Percentiles rank a stretch among this genome's conserved stretches.
phyloP scores from a whole-genome alignment of 2,888 invertebrate species.

The Drosophila pseudotalamancana region DNA sequence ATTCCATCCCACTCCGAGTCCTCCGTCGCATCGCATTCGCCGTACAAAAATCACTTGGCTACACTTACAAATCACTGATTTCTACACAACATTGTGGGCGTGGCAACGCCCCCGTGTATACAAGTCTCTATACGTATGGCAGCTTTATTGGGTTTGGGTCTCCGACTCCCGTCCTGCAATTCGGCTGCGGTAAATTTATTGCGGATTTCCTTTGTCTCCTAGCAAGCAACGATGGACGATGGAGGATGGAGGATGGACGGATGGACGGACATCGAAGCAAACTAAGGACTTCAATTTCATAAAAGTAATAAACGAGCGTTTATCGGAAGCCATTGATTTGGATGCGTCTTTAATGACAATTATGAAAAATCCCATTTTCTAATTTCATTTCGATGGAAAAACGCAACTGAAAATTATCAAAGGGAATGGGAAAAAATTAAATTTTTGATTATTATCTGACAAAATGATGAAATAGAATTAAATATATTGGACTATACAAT shows the following conservation, averaged over 20 bases:
- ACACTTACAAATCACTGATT: slow-evolving; percentile 76
- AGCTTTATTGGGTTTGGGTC: slow-evolving; percentile 32
- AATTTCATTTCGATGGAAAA: neutral
- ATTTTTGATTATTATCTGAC: neutral
- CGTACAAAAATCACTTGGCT: slow-evolving; percentile 44
- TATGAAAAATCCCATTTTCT: slow-evolving; percentile 6
- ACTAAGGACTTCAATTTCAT: slow-evolving; percentile 7
- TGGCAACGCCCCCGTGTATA: slow-evolving; percentile 54
- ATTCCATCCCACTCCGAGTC: neutral
- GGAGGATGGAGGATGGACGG: no score
- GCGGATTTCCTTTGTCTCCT: slow-evolving; percentile 69
- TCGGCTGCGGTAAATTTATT: slow-evolving; percentile 71
- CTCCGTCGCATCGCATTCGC: slow-evolving; percentile 12
- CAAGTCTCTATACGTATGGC: neutral
- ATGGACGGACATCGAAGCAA: slow-evolving; percentile 28
- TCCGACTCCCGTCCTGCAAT: slow-evolving; percentile 46
- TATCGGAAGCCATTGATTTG: slow-evolving; percentile 29
- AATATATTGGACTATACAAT: no score
- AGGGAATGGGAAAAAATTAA: neutral
- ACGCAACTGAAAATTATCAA: neutral
- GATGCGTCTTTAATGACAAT: slow-evolving; percentile 38
- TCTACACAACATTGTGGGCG: slow-evolving; percentile 65
- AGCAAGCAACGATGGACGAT: slow-evolving; percentile 49
- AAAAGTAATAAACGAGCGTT: slow-evolving; percentile 37
- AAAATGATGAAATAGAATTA: neutral